A percentile compares a stretch with the other conserved stretches of the same genome.
Evolutionary conservation across 2,113 vertebrate species (phyloP).

Genomic region (Dasyprocta punctata): DNA sequence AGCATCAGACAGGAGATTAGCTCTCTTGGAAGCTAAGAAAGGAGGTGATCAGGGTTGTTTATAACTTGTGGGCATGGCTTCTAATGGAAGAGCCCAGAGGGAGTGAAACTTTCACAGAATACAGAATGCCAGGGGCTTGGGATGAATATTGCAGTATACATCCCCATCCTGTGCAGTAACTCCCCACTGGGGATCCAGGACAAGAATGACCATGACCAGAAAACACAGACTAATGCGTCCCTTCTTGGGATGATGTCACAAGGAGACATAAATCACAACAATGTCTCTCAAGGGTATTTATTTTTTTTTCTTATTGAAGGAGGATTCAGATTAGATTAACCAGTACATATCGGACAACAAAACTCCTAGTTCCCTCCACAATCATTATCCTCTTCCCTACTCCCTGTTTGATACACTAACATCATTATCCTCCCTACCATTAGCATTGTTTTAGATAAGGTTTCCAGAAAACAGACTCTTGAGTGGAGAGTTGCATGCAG

Average conservation of each 20-base stretch:
- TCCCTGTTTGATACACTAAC: neutral
- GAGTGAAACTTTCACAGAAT: constrained; percentile 76
- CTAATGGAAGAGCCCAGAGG: constrained; percentile 78
- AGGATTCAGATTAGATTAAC: neutral
- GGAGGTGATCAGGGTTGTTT: constrained; percentile 84
- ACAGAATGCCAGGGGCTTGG: constrained; percentile 66
- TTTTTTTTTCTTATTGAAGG: neutral
- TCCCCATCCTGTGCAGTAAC: constrained; percentile 51
- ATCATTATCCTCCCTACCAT: neutral
- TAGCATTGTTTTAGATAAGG: neutral
- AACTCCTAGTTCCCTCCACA: fast-evolving
- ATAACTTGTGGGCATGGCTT: constrained; percentile 82
- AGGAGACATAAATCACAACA: constrained; percentile 70
- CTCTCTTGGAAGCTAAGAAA: constrained; percentile 84
- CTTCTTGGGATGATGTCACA: constrained; percentile 74
- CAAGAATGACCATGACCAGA: constrained; percentile 42
- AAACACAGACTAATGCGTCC: constrained; percentile 76
- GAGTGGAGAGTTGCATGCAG: neutral
- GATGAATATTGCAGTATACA: constrained; percentile 59
- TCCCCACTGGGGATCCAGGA: constrained; percentile 35
- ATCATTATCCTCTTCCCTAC: neutral
- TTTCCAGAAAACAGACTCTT: constrained; percentile 31
- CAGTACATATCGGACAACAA: neutral
- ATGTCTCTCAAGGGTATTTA: neutral
- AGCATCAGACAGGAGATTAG: constrained; percentile 84